A percentile compares a stretch with the other conserved stretches of the same genome.
Conservation (phyloP, 2,113 vertebrate species). For the Phylloscopus trochilus region DNA sequence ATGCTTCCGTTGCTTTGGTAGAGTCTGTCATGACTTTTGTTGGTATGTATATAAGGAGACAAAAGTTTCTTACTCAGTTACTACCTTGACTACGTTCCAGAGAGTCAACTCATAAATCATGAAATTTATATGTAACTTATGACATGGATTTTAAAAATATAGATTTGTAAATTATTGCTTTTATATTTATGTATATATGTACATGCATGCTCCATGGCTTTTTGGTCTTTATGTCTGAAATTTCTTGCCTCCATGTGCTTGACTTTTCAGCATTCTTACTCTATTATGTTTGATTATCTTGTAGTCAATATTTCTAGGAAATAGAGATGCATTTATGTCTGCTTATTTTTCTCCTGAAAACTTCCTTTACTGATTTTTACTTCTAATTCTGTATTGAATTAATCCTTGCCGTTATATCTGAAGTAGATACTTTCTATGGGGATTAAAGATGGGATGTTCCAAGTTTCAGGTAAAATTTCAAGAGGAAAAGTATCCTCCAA, state of each 20-base stretch:
- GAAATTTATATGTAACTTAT: not conserved
- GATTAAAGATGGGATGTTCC: not conserved
- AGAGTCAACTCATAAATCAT: fast-evolving
- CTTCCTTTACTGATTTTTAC: not conserved
- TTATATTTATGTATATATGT: not conserved
- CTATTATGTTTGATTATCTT: not conserved
- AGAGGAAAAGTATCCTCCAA: not conserved
- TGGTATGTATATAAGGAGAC: not conserved
- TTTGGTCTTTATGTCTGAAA: not conserved
- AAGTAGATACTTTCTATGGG: not conserved
- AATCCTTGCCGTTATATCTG: not conserved
- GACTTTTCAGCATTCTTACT: not conserved
- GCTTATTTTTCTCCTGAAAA: not conserved
- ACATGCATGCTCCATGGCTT: not conserved
- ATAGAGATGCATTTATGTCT: not conserved
- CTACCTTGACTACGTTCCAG: not conserved
- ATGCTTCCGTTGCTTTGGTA: not conserved
- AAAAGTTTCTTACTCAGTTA: not conserved
- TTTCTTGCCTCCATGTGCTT: not conserved
- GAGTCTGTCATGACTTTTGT: not conserved
- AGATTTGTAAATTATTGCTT: not conserved
- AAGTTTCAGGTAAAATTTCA: not conserved
- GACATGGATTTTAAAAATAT: not conserved
- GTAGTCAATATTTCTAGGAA: not conserved
- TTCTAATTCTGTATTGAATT: not conserved